These are phyloP conservation scores for Chrysopa pallens DNA, from an alignment of 1,140 invertebrate genomes.

Conservation along the genomic window DNA sequence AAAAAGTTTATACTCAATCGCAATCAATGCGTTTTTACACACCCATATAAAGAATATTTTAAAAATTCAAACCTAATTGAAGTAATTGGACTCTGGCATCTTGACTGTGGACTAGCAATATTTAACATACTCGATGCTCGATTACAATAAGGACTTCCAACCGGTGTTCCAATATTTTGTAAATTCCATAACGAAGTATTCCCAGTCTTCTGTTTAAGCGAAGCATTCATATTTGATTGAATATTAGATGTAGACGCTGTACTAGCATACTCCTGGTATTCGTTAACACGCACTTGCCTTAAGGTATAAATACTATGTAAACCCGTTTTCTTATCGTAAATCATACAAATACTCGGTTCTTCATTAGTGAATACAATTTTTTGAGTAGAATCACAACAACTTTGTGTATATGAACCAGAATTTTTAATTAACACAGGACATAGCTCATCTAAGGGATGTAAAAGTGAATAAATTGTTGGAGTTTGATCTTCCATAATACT, in stretches of 20 bases:
- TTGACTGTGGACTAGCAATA: conserved; percentile 18
- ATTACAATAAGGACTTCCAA: conserved; percentile 12
- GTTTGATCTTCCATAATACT: conserved; percentile 17
- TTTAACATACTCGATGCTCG: conserved; percentile 8
- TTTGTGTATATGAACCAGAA: conserved; percentile 25
- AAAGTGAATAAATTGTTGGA: conserved; percentile 61
- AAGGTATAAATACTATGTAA: conserved; percentile 70
- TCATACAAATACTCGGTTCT: conserved; percentile 35
- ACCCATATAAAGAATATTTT: background rate
- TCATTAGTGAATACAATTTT: conserved; percentile 31
- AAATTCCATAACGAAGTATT: background rate
- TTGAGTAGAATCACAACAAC: conserved; percentile 27
- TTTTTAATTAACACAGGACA: conserved; percentile 62
- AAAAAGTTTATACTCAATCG: no score
- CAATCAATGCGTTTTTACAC: no score
- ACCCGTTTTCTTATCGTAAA: conserved; percentile 57
- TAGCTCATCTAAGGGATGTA: conserved; percentile 79
- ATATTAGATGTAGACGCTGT: conserved; percentile 7
- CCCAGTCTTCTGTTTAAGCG: conserved; percentile 7
- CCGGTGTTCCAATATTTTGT: conserved; percentile 5
- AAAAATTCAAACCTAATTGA: conserved; percentile 18
- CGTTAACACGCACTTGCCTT: conserved; percentile 53
- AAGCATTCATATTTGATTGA: conserved; percentile 13
- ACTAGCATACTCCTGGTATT: conserved; percentile 24
- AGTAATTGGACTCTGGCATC: conserved; percentile 42